phyloP scores from a whole-genome alignment of 2,113 vertebrate genomes.

The Nibea coibor region DNA sequence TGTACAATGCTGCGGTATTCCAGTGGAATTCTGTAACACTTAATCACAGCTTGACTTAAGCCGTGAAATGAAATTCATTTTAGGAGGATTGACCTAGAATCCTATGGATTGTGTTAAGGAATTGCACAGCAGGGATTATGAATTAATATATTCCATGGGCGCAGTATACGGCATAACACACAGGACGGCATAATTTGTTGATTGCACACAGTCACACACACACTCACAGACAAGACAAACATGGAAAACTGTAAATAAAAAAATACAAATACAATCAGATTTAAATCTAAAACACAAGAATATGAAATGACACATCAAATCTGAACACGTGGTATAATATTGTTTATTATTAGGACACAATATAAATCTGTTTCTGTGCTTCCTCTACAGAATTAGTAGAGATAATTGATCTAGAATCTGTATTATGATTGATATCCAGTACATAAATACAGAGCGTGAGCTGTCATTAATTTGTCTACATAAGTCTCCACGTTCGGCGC shows the following conservation, averaged over 20 bases:
- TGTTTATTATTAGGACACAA: neutral
- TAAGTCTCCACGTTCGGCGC: neutral
- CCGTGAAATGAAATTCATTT: slow-evolving; percentile 62
- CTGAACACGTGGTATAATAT: neutral
- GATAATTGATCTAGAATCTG: neutral
- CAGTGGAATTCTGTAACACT: slow-evolving; percentile 40
- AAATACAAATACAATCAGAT: neutral
- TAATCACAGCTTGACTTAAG: slow-evolving; percentile 67
- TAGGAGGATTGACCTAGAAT: slow-evolving; percentile 69
- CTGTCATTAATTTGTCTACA: neutral
- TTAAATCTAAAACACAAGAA: neutral
- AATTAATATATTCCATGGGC: slow-evolving; percentile 40
- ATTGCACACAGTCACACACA: neutral
- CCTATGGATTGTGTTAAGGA: slow-evolving; percentile 49
- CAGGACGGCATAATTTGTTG: neutral
- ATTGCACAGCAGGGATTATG: slow-evolving; percentile 46
- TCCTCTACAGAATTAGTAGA: neutral
- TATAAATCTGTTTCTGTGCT: neutral
- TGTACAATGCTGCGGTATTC: slow-evolving; percentile 30
- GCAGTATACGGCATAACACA: neutral
- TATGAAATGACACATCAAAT: neutral
- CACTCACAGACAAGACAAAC: neutral
- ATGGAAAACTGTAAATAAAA: neutral
- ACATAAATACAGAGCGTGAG: neutral
- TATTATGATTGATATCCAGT: neutral